Evolutionary conservation across 2,797 vertebrate genomes (phyloP), one percentile per base, ranked within the genome.

Genomic region (Champsocephalus esox): DNA sequence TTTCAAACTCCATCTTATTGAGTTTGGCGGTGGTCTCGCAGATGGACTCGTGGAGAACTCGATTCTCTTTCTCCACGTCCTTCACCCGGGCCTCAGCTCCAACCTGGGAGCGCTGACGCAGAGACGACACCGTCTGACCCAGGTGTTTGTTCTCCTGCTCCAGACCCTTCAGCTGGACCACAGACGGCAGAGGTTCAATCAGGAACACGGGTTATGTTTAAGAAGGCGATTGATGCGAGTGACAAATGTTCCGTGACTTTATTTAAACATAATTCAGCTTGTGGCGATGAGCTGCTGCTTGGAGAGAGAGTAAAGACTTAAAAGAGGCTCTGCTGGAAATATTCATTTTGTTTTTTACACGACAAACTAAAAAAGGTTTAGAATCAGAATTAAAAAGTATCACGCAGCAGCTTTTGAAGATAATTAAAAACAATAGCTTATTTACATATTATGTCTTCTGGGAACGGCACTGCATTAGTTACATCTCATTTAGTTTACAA

Each of bases 41-140:
- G 84, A 99, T 97, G 65, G 98, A 98, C 77, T 99, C 98, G 2
- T 99, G 97, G 28, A 99, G 96, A 72, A 98, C 93, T 34, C 97
- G 96, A 66, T 99, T 99, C 88, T 99, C 98, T 82, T 98, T 98
- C 86, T 99, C 98, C 71, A 99, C 96, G 61, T 99, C 98, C 83
- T 97, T 98, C 73, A 98, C 96, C 32, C 97, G 96, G 0, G 98
- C 97, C 90, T 99, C 98, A 0, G 97, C 95, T 21, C 98, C 95
- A 54, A 99, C 97, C 91, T 99, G 97, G 17, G 96, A 97, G 17
- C 98, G 96, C 81, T 99, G 97, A 48, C 98, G 95, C 70, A 99
- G 93, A 5, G 97, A 97, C 9, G 95, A 75, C 70, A 99, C 93
- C 0, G 98, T 98, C 92, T 97, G 96, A 89, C 95, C 96, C 83